Evolutionary conservation across 1,140 invertebrate genomes (phyloP), one percentile per base, ranked within the genome.

Genomic region (Micrasema longulum): DNA sequence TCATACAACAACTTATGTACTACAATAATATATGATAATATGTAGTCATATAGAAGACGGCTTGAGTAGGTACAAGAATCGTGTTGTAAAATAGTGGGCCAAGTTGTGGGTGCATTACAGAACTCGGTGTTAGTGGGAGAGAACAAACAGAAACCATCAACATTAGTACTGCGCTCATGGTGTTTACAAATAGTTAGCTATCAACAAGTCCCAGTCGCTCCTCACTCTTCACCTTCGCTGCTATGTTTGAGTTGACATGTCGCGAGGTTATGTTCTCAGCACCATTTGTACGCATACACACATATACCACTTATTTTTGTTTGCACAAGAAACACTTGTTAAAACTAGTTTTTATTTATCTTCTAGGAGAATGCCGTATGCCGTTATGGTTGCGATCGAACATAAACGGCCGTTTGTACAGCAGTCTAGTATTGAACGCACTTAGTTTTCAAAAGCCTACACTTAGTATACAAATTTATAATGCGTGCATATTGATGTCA

Each of bases 101-200:
- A 35, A 12, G 1, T 5, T 2, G 14, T 4, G 10, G 1, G 11
- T 12, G 11, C 22, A 11, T n/a, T 5, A 35, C 23, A 53, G 22
- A 10, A 26, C 12, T 26, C 50, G 22, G 23, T 2, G 12, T n/a
- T 0, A 11, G 50, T 11, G 6, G 22, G 50, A 53, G 10, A 12
- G 22, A 53, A 41, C 22, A 63, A 64, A 64, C 62, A 64, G 41
- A 47, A 20, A 23, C 45, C 1, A 41, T 47, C 43, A 64, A 64
- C 62, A 64, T 64, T 64, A 31, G 47, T 64, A 23, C 41, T 47
- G 38, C 41, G 47, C 62, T 64, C 41, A 50, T 64, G 55, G 3
- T 64, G 22, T 64, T 64, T 64, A 64, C 62, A 64, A 9, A 47
- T 64, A 9, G 62, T 64, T 64, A 64, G 47, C 41, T 53, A 20